A percentile compares a stretch with the other conserved stretches of the same genome.
Evolutionary conservation across 2,888 invertebrate species (phyloP).

Genomic region (Eulithis prunata): DNA sequence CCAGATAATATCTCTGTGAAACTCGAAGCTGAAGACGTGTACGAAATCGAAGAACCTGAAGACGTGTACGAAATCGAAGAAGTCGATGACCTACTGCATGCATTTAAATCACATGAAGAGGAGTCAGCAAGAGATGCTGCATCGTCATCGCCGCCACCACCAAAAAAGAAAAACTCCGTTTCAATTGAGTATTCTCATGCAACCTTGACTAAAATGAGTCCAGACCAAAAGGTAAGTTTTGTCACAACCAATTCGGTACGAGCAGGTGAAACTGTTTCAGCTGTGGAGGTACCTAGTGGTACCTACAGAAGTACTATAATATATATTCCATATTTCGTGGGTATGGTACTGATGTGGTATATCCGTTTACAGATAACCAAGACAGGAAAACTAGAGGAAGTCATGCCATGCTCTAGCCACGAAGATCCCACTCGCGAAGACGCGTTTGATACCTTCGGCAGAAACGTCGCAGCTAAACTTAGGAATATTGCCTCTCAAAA

Average conservation of each 20-base stretch:
- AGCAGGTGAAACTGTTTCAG: neutral
- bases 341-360: neutral
- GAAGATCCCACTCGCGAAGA: constrained; percentile 15
- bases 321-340: too few relatives aligned
- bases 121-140: constrained; percentile 3
- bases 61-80: constrained; percentile 1
- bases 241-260: too few relatives aligned
- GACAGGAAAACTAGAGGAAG: neutral
- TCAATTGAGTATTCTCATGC: constrained; percentile 7
- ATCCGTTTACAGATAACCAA: constrained; percentile 16
- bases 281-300: too few relatives aligned
- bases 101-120: constrained; percentile 3
- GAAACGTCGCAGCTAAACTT: constrained; percentile 32
- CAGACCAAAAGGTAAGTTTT: constrained; percentile 5
- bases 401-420: neutral
- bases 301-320: too few relatives aligned
- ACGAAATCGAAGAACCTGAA: constrained; percentile 4
- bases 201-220: constrained; percentile 5
- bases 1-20: constrained; percentile 4
- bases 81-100: constrained; percentile 10
- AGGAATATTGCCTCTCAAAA: constrained; percentile 26
- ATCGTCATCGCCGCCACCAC: constrained; percentile 9
- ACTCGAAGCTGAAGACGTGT: neutral
- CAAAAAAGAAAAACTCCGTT: constrained; percentile 1
- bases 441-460: constrained; percentile 30